Evolutionary conservation across 2,113 vertebrate genomes (phyloP).

Genomic region (Elanus axillaris): DNA sequence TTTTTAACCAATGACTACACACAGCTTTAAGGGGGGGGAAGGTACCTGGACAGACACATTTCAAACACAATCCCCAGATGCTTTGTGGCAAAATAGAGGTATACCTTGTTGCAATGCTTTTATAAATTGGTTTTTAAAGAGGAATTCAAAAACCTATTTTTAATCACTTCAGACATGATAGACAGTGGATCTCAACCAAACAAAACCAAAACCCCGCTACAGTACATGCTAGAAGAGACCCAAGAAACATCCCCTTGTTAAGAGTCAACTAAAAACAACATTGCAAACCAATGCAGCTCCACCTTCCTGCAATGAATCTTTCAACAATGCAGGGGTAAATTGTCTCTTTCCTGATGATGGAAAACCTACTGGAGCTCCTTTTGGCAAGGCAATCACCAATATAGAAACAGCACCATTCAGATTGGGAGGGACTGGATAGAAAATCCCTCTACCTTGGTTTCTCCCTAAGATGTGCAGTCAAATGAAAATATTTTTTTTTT

Average conservation of each 20-base stretch:
- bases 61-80: conserved; percentile 92
- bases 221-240: conserved; percentile 76
- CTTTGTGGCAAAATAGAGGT: conserved; percentile 94
- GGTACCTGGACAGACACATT: conserved; percentile 85
- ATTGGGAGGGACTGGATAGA: conserved; percentile 56
- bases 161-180: conserved; percentile 71
- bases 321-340: conserved; percentile 58
- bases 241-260: conserved; percentile 74
- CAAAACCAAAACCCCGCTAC: conserved; percentile 49
- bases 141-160: conserved; percentile 74
- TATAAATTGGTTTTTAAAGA: conserved; percentile 81
- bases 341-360: conserved; percentile 65
- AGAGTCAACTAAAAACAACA: conserved; percentile 74
- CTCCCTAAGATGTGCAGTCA: conserved; percentile 72
- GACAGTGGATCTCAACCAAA: conserved; percentile 72
- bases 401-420: conserved; percentile 83
- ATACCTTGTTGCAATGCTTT: conserved; percentile 98
- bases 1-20: conserved; percentile 90
- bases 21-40: conserved; percentile 91
- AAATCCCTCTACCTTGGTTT: conserved; percentile 68
- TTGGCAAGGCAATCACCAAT: conserved; percentile 84
- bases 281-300: conserved; percentile 74
- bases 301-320: conserved; percentile 72
- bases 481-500: conserved; percentile 48
- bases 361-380: conserved; percentile 71